A percentile compares a stretch with the other conserved stretches of the same genome.
Conservation (phyloP, 1,140 invertebrate genomes). For the Drosophila prosaltans region DNA sequence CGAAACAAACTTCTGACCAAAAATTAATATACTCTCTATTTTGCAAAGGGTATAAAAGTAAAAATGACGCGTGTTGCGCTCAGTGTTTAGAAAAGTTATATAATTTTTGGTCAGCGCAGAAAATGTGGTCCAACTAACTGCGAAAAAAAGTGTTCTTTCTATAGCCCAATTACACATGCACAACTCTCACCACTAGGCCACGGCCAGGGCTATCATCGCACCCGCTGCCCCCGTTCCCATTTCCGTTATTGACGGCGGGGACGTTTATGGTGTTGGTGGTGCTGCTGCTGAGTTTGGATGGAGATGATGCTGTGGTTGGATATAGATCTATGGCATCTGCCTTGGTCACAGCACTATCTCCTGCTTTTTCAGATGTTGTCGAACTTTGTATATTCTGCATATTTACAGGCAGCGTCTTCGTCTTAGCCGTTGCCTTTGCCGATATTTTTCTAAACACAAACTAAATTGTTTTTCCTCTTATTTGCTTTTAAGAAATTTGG, state of each 20-base stretch:
- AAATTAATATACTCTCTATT: no score
- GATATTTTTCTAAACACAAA: background rate
- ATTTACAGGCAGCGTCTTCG: conserved; percentile 1
- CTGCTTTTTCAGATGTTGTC: conserved; percentile 3
- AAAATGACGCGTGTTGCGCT: background rate
- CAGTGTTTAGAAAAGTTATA: conserved; percentile 1
- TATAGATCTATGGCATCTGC: conserved; percentile 7
- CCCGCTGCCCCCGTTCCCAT: conserved; percentile 6
- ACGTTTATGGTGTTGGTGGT: background rate
- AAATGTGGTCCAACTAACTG: conserved; percentile 10
- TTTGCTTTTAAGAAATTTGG: no score
- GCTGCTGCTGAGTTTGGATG: conserved; percentile 3
- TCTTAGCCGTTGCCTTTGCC: background rate
- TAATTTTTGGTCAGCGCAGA: conserved; percentile 5
- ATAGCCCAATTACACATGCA: conserved; percentile 6
- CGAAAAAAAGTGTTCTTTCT: background rate
- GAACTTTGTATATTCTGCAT: conserved; percentile 8
- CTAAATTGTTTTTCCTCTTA: background rate
- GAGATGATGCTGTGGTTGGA: conserved; percentile 5
- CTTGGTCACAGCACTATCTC: background rate
- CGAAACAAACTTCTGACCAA: no score
- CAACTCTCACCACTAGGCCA: conserved; percentile 5
- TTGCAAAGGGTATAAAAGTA: background rate
- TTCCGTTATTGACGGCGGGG: conserved; percentile 6
- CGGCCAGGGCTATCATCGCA: conserved; percentile 3